Evolutionary conservation across 37 sponge, comb jelly and placozoan genomes (phyloP).

Genomic region (Ephydatia muelleri): DNA sequence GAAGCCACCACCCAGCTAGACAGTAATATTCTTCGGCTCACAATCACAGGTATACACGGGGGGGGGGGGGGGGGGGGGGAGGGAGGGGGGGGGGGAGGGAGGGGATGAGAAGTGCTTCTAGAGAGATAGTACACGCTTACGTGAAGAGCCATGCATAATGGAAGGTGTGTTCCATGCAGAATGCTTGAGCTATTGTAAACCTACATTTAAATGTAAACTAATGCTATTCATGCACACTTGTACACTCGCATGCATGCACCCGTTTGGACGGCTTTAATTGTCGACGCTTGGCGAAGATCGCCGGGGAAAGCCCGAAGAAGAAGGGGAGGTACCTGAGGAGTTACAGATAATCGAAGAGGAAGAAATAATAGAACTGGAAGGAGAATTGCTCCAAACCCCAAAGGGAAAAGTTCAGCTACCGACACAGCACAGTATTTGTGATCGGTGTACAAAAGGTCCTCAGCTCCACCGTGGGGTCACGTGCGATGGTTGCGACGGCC

Average conservation of each 20-base stretch:
- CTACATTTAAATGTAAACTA: too few species aligned
- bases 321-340: too few species aligned
- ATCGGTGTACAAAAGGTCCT: background rate
- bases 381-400: background rate
- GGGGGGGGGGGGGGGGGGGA: background rate
- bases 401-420: background rate
- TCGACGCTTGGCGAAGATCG: too few species aligned
- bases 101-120: too few species aligned
- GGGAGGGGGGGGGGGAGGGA: background rate
- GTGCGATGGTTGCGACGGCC: constrained; percentile 74
- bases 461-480: constrained; percentile 54
- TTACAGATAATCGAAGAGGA: too few species aligned
- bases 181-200: too few species aligned
- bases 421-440: background rate
- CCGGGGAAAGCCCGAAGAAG: too few species aligned
- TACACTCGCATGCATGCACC: too few species aligned
- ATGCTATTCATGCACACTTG: too few species aligned
- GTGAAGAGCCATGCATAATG: background rate
- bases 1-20: constrained; percentile 67
- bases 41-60: background rate
- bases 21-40: constrained; percentile 47
- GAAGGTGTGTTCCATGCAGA: too few species aligned
- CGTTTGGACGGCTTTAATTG: too few species aligned
- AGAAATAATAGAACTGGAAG: background rate
- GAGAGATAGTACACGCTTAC: too few species aligned